Base-by-base conservation (phyloP, 2,797 vertebrate species). In the Schizothorax lantsangensis region DNA sequence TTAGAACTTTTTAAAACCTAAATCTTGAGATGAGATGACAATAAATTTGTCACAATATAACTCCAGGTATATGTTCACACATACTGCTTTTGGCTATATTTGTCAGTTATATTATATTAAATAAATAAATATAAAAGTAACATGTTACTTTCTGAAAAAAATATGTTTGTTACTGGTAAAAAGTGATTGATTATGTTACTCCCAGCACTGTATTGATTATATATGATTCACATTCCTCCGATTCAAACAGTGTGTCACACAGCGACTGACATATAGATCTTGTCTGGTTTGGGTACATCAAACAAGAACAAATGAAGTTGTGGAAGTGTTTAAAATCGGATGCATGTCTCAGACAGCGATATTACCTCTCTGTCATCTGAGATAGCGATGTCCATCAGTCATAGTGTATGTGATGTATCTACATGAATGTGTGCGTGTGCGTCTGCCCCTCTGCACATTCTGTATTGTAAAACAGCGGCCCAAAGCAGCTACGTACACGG, bases 371-470 rank as follows among this genome's bases (percentile, higher is more conserved):
- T 87, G 88, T 86, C 86, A 87, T 62, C 66, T 66, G 68, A 90
- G 84, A 80, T 77, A 78, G 74, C 54, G 30, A 82, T 38, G 80
- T 81, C 88, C 88, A 88, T 90, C 87, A 83, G 79, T 79, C 82
- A 79, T 83, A 84, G 90, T 33, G 72, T n/a, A 59, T 77, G 71
- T 83, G 85, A 59, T 72, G 79, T 88, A 83, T 68, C 57, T 88
- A 87, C 81, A 81, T 80, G 79, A 71, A 59, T 23, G n/a, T 79
- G 57, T 30, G 57, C 72, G 83, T 62, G 54, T 52, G 83, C 21
- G 47, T 66, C 75, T 43, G 86, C 72, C 47, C 83, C 87, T 84
- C 74, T 88, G 81, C 91, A 90, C 91, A 91, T 93, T 92, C 90
- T 0, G 75, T 88, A 84, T 84, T 83, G 84, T 89, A 88, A 85